phyloP scores from a whole-genome alignment of 2,888 invertebrate genomes.

The Pyrgus malvae region DNA sequence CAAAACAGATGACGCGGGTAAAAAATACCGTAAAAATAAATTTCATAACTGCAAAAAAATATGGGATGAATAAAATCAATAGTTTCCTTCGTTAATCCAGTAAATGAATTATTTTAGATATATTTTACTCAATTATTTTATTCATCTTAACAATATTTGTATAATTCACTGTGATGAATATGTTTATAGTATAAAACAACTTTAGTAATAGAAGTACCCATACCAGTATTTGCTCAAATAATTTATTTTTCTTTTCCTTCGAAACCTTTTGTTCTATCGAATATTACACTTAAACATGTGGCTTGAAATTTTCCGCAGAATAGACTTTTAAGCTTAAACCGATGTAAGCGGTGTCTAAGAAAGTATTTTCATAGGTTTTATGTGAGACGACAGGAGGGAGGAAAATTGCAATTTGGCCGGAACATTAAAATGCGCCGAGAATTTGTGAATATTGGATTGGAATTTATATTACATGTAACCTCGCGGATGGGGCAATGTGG shows the following conservation, averaged over 20 bases:
- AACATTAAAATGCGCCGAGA: slow-evolving; percentile 65
- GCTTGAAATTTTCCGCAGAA: slow-evolving; percentile 8
- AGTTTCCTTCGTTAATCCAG: too few relatives aligned
- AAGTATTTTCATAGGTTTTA: slow-evolving; percentile 49
- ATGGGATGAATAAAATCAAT: too few relatives aligned
- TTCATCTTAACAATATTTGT: too few relatives aligned
- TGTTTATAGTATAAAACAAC: too few relatives aligned
- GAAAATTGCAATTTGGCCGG: slow-evolving; percentile 71
- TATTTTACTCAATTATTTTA: too few relatives aligned
- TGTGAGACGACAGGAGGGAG: slow-evolving; percentile 51
- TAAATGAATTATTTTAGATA: too few relatives aligned
- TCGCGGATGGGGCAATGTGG: slow-evolving; percentile 40
- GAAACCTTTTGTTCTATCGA: neutral
- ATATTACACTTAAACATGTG: neutral
- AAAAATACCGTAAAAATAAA: too few relatives aligned
- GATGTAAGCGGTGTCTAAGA: slow-evolving; percentile 31
- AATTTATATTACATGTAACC: slow-evolving; percentile 74
- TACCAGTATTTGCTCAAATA: neutral
- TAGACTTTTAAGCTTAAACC: slow-evolving; percentile 21
- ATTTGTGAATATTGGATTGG: slow-evolving; percentile 80
- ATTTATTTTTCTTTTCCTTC: too few relatives aligned
- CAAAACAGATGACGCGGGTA: too few relatives aligned
- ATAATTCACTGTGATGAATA: too few relatives aligned
- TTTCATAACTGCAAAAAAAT: too few relatives aligned
- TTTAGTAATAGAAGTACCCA: too few relatives aligned